Percentiles rank a stretch among this genome's conserved stretches.
Conservation (phyloP, 2,797 vertebrate species). For the Cynodonichthys magdalenae region DNA sequence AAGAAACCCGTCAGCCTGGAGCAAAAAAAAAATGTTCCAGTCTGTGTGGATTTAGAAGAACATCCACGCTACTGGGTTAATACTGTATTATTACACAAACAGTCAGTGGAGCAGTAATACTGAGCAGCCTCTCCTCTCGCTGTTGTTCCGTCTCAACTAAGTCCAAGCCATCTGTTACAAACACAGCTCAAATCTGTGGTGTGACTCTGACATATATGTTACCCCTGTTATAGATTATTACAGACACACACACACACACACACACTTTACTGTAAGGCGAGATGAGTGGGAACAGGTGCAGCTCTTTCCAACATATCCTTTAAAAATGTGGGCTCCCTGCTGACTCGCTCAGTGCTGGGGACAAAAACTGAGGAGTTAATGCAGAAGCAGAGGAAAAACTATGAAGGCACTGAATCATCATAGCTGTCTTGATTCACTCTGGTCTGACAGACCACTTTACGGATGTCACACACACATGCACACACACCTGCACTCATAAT, state of each 20-base stretch:
- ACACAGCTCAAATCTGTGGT: constrained; percentile 50
- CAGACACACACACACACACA: constrained; percentile 44
- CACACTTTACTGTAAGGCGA: constrained; percentile 45
- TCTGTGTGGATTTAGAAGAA: constrained; percentile 53
- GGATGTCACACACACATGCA: constrained; percentile 24
- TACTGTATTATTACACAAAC: constrained; percentile 71
- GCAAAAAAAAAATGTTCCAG: constrained; percentile 10
- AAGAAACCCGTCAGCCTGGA: constrained; percentile 18
- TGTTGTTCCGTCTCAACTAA: constrained; percentile 67
- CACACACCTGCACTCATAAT: constrained; percentile 1
- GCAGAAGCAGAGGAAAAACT: constrained; percentile 35
- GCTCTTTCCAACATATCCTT: constrained; percentile 40
- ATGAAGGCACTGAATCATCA: constrained; percentile 45
- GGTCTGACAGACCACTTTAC: constrained; percentile 55
- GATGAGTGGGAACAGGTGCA: constrained; percentile 66
- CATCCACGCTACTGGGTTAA: constrained; percentile 69
- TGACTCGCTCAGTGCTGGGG: constrained; percentile 46
- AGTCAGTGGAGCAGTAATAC: constrained; percentile 59
- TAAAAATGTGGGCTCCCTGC: constrained; percentile 51
- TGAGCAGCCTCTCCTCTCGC: constrained; percentile 47
- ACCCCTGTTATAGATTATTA: constrained; percentile 37
- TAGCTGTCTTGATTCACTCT: constrained; percentile 51
- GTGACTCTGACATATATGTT: constrained; percentile 46
- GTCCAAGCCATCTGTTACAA: constrained; percentile 76
- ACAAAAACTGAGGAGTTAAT: constrained; percentile 26